phyloP scores from a whole-genome alignment of 2,113 vertebrate species.

The Psettodes erumei region DNA sequence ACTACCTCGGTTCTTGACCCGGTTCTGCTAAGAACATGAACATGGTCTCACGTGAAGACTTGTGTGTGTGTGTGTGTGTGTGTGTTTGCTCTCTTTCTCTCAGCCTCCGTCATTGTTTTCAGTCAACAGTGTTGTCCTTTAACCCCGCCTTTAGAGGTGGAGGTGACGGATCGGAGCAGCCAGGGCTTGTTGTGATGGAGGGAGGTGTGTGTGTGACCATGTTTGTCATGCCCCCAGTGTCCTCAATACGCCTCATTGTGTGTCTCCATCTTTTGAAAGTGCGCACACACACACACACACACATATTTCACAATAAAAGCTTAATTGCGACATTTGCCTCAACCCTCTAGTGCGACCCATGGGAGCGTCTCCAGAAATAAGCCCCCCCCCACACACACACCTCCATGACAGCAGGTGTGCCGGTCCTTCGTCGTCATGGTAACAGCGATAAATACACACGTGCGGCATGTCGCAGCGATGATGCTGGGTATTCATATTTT shows the following conservation, averaged over 20 bases:
- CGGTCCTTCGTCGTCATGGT: no score
- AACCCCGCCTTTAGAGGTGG: constrained; percentile 50
- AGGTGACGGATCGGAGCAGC: constrained; percentile 42
- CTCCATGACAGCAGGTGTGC: no score
- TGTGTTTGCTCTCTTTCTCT: not conserved
- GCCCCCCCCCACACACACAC: no score
- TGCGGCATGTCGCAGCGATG: no score
- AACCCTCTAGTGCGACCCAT: no score
- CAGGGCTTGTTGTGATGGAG: constrained; percentile 23
- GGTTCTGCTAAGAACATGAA: no score
- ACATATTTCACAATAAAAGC: not conserved
- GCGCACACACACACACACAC: constrained; percentile 3
- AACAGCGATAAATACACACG: no score
- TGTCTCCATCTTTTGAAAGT: constrained; percentile 1
- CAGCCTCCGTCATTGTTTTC: constrained; percentile 54
- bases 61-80: not conserved
- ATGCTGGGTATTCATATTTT: no score
- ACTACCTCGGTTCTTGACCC: no score
- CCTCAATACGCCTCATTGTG: constrained; percentile 30
- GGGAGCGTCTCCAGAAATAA: no score
- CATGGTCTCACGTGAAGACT: no score
- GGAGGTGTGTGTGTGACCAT: constrained; percentile 29
- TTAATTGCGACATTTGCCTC: no score
- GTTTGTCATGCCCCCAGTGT: constrained; percentile 24
- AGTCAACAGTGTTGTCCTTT: constrained; percentile 56